Conservation (phyloP, 1,140 invertebrate species). For the Trichoplusia ni region DNA sequence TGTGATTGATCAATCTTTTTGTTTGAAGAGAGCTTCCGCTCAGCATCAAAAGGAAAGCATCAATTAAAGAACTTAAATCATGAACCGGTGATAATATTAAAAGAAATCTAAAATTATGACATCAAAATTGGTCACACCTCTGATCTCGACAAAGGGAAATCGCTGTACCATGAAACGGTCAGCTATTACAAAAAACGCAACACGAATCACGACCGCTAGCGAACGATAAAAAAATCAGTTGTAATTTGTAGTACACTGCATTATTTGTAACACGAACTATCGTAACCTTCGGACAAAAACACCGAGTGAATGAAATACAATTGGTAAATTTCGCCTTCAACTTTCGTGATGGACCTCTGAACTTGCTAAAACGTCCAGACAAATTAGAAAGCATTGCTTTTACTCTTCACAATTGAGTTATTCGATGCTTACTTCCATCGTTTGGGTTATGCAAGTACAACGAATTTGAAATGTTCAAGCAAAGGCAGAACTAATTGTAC, state of each 20-base stretch:
- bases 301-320: background rate
- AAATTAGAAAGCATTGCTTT: conserved; percentile 30
- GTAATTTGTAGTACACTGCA: conserved; percentile 6
- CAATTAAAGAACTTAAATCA: conserved; percentile 17
- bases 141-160: conserved; percentile 20
- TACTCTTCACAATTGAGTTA: conserved; percentile 21
- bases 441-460: conserved; percentile 23
- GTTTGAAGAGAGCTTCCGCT: background rate
- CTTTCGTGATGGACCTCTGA: conserved; percentile 16
- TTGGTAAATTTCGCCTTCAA: background rate
- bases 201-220: background rate
- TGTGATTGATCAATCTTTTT: background rate
- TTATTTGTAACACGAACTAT: conserved; percentile 18
- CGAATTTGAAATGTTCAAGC: conserved; percentile 30
- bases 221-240: background rate
- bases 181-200: conserved; percentile 9
- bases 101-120: conserved; percentile 27
- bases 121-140: conserved; percentile 28
- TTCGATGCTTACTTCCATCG: conserved; percentile 18
- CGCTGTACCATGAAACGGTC: conserved; percentile 24
- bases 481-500: conserved; percentile 36
- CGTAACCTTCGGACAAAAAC: conserved; percentile 12
- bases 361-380: conserved; percentile 11
- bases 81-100: conserved; percentile 8
- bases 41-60: conserved; percentile 1